Base-by-base conservation (phyloP, 2,797 vertebrate genomes). In the Microctenopoma stevenorrisi region DNA sequence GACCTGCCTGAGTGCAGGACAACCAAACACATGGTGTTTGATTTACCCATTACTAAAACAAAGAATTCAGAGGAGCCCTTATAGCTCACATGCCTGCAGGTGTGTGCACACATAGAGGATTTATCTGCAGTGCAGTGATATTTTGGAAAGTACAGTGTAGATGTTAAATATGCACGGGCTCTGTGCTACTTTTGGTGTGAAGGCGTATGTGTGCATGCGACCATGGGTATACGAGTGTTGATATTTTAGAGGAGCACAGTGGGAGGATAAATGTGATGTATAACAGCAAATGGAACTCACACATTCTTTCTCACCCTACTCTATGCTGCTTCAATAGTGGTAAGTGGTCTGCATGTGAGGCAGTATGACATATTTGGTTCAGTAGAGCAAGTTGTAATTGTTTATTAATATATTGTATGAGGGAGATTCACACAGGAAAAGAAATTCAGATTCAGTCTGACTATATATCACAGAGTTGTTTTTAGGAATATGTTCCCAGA, bases 401-500 rank as follows among this genome's bases (percentile, higher is more conserved):
- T 1, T 54, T 44, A 6, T 44, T 22, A 48, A 38, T 15, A 28
- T 38, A 12, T 42, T 42, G 7, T 37, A 7, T 37, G 5, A 37
- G 35, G 35, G 35, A 7, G 7, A 37, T 30, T 4, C 28, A 37
- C 35, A 37, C 35, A 65, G n/a, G 4, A 22, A 59, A 56, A 47
- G 5, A 54, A 16, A 22, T 13, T 13, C 51, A 37, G 9, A 78
- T 57, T 80, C 65, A 57, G 54, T 38, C 2, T 55, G 3, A 67
- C 46, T 64, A 26, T 66, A 62, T 62, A 16, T 52, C 60, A 57
- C 25, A 63, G 28, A 3, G 16, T 11, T 25, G 57, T 57, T 50
- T 79, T 78, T 69, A 47, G 55, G 44, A 51, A 78, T 72, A 38
- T 76, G 71, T 80, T 69, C 49, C 68, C 74, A 56, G 50, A 50